Evolutionary conservation across 53 echinoderm and acorn worm species (phyloP).

Genomic region (Stichopus horrens): DNA sequence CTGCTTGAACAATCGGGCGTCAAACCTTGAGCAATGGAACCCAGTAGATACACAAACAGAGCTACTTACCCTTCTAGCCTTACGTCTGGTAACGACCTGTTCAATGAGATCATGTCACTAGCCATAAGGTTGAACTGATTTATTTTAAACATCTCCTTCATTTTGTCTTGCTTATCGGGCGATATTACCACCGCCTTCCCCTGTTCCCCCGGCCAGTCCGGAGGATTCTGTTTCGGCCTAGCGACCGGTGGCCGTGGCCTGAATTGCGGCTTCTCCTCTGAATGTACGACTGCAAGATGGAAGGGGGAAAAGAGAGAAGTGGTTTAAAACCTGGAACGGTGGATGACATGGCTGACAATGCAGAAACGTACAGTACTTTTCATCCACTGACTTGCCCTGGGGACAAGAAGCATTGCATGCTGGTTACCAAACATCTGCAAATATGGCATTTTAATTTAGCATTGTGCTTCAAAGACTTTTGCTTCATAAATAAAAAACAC

Average conservation of each 20-base stretch:
- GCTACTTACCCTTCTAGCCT: slow-evolving; percentile 85
- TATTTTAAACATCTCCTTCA: slow-evolving; percentile 93
- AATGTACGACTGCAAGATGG: slow-evolving; percentile 43
- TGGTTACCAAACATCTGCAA: no score
- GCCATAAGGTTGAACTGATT: slow-evolving; percentile 97
- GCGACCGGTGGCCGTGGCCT: slow-evolving; percentile 30
- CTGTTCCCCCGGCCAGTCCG: slow-evolving; percentile 87
- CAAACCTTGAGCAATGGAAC: no score
- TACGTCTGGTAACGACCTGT: slow-evolving; percentile 89
- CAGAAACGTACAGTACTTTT: not conserved
- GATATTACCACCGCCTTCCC: slow-evolving; percentile 94
- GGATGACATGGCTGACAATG: not conserved
- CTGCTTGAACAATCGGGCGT: no score
- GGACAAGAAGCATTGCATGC: no score
- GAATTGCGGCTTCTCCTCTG: slow-evolving; percentile 12
- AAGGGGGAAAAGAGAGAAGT: no score
- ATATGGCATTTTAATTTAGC: no score
- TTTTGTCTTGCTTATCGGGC: slow-evolving; percentile 72
- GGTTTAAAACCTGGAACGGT: not conserved
- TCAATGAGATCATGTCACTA: slow-evolving; percentile 94
- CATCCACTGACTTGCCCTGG: no score
- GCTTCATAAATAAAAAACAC: no score
- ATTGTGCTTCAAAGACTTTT: no score
- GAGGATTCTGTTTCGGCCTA: slow-evolving; percentile 57
- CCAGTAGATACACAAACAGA: not conserved